A percentile compares a stretch with the other conserved stretches of the same genome.
Conservation (phyloP, 2,797 vertebrate species). For the Percopsis omiscomaycus region DNA sequence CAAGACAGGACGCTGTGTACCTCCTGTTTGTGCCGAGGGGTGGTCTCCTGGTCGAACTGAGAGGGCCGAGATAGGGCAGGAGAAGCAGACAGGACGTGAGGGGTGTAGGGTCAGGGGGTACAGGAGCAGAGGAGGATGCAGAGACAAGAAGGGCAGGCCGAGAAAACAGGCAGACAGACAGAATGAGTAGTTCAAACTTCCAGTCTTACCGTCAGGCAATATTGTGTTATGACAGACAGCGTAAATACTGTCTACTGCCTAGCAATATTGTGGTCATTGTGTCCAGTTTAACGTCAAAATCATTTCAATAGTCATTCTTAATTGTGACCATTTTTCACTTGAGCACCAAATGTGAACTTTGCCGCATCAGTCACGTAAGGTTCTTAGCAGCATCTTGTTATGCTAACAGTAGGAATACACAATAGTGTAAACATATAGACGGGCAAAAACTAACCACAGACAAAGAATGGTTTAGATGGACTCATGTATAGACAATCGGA, state of each 20-base stretch:
- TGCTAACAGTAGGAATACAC: constrained; percentile 1
- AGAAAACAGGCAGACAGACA: constrained; percentile 10
- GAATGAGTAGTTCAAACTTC: background rate
- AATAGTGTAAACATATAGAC: constrained; percentile 6
- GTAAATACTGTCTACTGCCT: background rate
- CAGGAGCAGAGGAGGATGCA: constrained; percentile 51
- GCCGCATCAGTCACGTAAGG: constrained; percentile 11
- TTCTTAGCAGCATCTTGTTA: constrained; percentile 14
- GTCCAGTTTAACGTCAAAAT: constrained; percentile 16
- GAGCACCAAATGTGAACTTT: constrained; percentile 12
- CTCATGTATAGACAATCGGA: constrained; percentile 16
- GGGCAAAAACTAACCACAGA: background rate
- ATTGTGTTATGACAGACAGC: background rate
- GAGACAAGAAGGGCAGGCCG: constrained; percentile 50
- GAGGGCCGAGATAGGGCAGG: constrained; percentile 72
- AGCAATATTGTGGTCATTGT: constrained; percentile 9
- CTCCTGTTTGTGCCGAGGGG: constrained; percentile 96
- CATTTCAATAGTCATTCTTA: background rate
- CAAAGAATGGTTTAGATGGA: background rate
- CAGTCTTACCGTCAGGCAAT: background rate
- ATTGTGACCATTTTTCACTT: constrained; percentile 5
- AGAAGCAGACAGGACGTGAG: constrained; percentile 36
- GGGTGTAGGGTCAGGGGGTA: constrained; percentile 46
- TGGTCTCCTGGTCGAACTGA: constrained; percentile 94
- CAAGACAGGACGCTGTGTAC: constrained; percentile 75